Evolutionary conservation across 1,140 invertebrate species (phyloP), one percentile per base, ranked within the genome.

Genomic region (Choristoneura fumiferana): DNA sequence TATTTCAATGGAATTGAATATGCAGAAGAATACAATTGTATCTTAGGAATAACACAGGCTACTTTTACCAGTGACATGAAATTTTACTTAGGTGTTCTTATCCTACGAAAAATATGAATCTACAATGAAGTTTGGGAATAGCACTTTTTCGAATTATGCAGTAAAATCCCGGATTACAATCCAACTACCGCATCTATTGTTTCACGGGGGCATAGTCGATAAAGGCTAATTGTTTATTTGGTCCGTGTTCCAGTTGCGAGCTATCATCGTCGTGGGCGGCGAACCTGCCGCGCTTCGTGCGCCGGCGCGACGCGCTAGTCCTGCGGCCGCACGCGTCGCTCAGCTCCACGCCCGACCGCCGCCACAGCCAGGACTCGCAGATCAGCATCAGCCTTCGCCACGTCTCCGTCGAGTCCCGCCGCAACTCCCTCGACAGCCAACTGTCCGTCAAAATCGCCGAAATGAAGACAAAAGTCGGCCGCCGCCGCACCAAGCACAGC

Each of bases 401-500:
- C 69, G 94, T 96, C 0, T 96, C 95, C 0, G 94, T 96, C 1
- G 95, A 96, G 77, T 96, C 95, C 0, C 90, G 95, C 15, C 90
- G 95, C 36, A 95, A 96, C 77, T 96, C 95, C 0, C 91, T 96
- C 4, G 96, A 97, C 75, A 96, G 95, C 38, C 95, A 96, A 71
- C 91, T 95, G 18, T 96, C 95, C 0, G 93, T 97, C 0, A 94
- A 96, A 87, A 94, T 95, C 43, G 93, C 94, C 0, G 94, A 96
- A 85, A 90, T 96, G 81, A 95, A 94, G 69, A 94, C 94, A 10
- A 95, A 95, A 71, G 91, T 93, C 0, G 91, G 90, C 0, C 89
- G 91, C 36, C 85, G 89, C 57, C 87, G 89, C 38, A 69, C 89
- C 49, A 81, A 90, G 60, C 82, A 86, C 67, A 63, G 80, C 67